These are phyloP conservation scores for Lagria hirta DNA, from an alignment of 2,888 invertebrate species.

Conservation along the genomic window DNA sequence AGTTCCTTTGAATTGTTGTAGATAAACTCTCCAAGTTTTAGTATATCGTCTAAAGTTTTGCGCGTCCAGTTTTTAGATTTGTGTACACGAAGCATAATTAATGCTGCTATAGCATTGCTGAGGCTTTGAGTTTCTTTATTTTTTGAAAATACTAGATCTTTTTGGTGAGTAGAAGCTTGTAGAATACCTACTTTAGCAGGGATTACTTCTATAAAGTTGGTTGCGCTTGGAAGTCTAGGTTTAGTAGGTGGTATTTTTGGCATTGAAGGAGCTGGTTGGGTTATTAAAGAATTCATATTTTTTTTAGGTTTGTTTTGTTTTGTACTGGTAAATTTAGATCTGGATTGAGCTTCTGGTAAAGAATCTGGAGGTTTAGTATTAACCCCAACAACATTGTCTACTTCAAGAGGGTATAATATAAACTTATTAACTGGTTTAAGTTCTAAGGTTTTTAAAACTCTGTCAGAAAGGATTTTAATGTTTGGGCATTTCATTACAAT, in stretches of 20 bases:
- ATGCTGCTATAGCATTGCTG: constrained; percentile 49
- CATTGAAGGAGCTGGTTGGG: too few relatives aligned
- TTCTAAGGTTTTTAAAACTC: constrained; percentile 8
- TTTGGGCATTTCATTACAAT: constrained; percentile 24
- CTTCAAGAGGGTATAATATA: constrained; percentile 32
- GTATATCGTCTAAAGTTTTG: constrained; percentile 47
- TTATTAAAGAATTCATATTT: too few relatives aligned
- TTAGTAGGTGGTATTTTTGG: constrained; percentile 30
- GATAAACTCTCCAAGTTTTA: constrained; percentile 48
- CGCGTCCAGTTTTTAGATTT: constrained; percentile 51
- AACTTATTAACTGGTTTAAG: constrained; percentile 10
- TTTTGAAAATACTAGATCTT: constrained; percentile 34
- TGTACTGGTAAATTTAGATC: too few relatives aligned
- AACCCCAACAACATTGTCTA: constrained; percentile 40
- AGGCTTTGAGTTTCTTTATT: constrained; percentile 45
- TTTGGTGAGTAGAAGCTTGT: constrained; percentile 47
- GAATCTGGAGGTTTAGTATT: constrained; percentile 38
- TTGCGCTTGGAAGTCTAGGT: constrained; percentile 34
- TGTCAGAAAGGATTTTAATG: constrained; percentile 2
- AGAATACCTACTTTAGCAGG: constrained; percentile 42
- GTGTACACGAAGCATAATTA: constrained; percentile 48
- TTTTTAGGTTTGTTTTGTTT: constrained; percentile 20
- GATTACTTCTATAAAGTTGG: constrained; percentile 33
- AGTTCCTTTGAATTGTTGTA: constrained; percentile 36
- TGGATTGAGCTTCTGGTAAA: constrained; percentile 15